These are phyloP conservation scores for Equus przewalskii DNA, from an alignment of 2,113 vertebrate species.

Conservation along the genomic window DNA sequence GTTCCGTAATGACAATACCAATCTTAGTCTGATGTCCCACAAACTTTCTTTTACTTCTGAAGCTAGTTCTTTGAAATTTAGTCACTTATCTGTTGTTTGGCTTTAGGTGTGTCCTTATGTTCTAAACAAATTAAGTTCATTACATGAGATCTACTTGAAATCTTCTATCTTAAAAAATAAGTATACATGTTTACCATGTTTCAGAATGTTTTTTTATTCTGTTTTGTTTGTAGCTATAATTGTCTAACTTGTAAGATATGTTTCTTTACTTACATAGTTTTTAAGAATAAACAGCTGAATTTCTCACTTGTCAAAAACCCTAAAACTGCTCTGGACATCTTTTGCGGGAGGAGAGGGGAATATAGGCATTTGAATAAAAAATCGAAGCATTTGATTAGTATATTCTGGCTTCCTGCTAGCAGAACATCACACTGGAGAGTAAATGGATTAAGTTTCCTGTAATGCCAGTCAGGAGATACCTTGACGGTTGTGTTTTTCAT, in stretches of 20 bases:
- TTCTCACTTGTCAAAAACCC: slow-evolving; percentile 57
- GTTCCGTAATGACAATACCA: background rate
- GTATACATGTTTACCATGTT: background rate
- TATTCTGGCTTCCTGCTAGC: slow-evolving; percentile 80
- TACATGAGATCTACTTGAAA: slow-evolving; percentile 44
- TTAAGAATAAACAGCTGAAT: slow-evolving; percentile 51
- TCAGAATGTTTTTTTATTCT: slow-evolving; percentile 61
- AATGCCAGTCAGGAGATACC: slow-evolving; percentile 69
- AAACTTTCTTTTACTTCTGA: slow-evolving; percentile 17
- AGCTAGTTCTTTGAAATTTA: slow-evolving; percentile 40
- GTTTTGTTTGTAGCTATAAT: slow-evolving; percentile 62
- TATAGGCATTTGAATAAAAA: slow-evolving; percentile 82
- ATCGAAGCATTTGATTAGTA: slow-evolving; percentile 84
- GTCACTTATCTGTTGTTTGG: background rate
- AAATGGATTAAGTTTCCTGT: slow-evolving; percentile 85
- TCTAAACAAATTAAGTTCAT: slow-evolving; percentile 62
- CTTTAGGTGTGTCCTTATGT: slow-evolving; percentile 53
- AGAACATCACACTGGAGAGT: slow-evolving; percentile 76
- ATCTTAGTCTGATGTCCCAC: background rate
- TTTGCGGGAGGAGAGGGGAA: background rate
- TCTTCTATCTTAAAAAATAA: slow-evolving; percentile 48
- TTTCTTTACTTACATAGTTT: slow-evolving; percentile 68
- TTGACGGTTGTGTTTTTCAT: slow-evolving; percentile 82
- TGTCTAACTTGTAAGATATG: slow-evolving; percentile 5
- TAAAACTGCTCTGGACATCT: slow-evolving; percentile 1